A percentile compares a stretch with the other conserved stretches of the same genome.
Conservation (phyloP, 2,888 invertebrate species). For the Lapara coniferarum region DNA sequence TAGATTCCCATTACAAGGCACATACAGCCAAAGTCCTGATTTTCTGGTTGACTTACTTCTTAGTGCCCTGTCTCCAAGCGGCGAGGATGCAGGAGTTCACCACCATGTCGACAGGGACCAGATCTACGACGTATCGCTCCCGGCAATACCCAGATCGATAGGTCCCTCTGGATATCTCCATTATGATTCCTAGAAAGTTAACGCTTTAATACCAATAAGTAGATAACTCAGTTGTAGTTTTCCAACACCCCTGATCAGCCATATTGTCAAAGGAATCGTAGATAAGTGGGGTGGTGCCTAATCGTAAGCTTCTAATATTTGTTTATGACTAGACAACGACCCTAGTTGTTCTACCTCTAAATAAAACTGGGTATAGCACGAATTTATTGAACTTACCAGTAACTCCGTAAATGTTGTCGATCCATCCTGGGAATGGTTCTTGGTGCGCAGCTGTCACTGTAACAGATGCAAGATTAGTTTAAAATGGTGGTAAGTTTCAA, state of each 20-base stretch:
- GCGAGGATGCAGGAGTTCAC: constrained; percentile 94
- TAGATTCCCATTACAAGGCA: too few relatives aligned
- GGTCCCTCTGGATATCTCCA: constrained; percentile 92
- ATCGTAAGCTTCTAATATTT: too few relatives aligned
- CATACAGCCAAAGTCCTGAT: too few relatives aligned
- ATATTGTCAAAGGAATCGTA: too few relatives aligned
- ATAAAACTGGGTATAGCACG: too few relatives aligned
- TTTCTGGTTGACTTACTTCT: constrained; percentile 55
- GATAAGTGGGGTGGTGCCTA: too few relatives aligned
- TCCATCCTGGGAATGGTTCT: constrained; percentile 95
- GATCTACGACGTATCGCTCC: constrained; percentile 89
- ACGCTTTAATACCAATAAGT: background rate
- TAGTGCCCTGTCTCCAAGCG: constrained; percentile 87
- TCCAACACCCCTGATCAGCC: background rate
- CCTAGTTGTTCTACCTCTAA: too few relatives aligned
- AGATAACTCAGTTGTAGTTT: background rate
- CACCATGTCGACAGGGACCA: constrained; percentile 96
- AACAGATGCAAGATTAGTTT: constrained; percentile 31
- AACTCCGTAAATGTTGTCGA: constrained; percentile 95
- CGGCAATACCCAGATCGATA: constrained; percentile 92
- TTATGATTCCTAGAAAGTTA: constrained; percentile 83
- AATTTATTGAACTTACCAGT: constrained; percentile 80
- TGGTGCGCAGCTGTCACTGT: constrained; percentile 88
- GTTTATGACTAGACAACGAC: too few relatives aligned
- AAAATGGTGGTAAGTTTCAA: too few relatives aligned